Evolutionary conservation across 2,888 invertebrate genomes (phyloP).

Genomic region (Campoletis raptor): DNA sequence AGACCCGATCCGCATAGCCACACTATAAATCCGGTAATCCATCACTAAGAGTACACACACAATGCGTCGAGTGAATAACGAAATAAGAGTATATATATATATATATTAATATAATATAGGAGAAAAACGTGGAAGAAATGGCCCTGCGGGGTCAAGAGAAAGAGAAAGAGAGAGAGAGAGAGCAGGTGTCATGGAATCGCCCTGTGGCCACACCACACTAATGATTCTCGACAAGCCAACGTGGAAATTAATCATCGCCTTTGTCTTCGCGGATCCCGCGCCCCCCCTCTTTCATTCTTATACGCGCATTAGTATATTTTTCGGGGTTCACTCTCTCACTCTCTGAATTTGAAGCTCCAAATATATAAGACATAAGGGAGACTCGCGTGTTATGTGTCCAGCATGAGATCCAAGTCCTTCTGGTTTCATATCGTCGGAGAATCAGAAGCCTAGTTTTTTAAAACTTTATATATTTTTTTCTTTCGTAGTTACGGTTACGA

Average conservation of each 20-base stretch:
- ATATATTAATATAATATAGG: background rate
- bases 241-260: slow-evolving; percentile 83
- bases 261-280: slow-evolving; percentile 80
- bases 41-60: slow-evolving; percentile 79
- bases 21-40: slow-evolving; percentile 76
- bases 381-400: slow-evolving; percentile 42
- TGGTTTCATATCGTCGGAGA: slow-evolving; percentile 13
- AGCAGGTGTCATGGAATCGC: slow-evolving; percentile 83
- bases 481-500: slow-evolving; percentile 8
- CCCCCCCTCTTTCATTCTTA: slow-evolving; percentile 21
- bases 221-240: slow-evolving; percentile 82
- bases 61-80: slow-evolving; percentile 60
- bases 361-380: slow-evolving; percentile 7
- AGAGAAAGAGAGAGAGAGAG: slow-evolving; percentile 71
- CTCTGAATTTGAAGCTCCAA: slow-evolving; percentile 21
- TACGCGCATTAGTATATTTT: slow-evolving; percentile 50
- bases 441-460: slow-evolving; percentile 24
- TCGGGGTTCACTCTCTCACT: slow-evolving; percentile 46
- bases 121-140: slow-evolving; percentile 53
- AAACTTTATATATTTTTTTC: background rate
- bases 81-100: slow-evolving; percentile 35
- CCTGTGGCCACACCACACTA: slow-evolving; percentile 76
- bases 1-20: slow-evolving; percentile 50
- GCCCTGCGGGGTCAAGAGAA: slow-evolving; percentile 35
- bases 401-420: slow-evolving; percentile 38